Base-by-base conservation (phyloP, 1,140 invertebrate genomes). In the Polyergus mexicanus region DNA sequence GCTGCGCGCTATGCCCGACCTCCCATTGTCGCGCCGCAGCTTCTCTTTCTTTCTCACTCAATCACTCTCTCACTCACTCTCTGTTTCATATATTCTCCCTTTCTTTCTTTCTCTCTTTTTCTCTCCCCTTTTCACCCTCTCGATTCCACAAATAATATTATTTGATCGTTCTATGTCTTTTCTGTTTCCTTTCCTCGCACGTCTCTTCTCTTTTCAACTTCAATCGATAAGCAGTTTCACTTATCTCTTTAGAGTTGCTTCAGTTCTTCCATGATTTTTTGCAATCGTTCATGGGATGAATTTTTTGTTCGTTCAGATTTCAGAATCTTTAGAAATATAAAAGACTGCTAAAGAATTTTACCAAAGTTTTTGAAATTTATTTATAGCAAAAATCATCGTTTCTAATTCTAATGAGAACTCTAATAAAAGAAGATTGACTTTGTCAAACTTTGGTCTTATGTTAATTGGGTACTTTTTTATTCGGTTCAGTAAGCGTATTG, bases 11-110 rank as follows among this genome's bases (percentile, higher is more conserved):
- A 51, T 91, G 92, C 93, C 93, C 93, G 75, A 72, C 92, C 93
- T 93, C 93, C 92, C 92, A 77, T 93, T 89, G 93, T 92, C 92
- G 93, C 93, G 93, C 91, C 88, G 92, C 92, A 89, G 88, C 86
- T 88, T 90, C 60, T 76, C 38, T 84, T 62, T 41, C 77, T 66
- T 56, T 62, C n/a, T n/a, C 41, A 38, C 38, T 32, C 84, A 38
- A n/a, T 28, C 63, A 51, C 13, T 71, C 47, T 41, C 56, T 51
- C 47, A 60, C 35, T 58, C 44, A 13, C n/a, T 35, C 75, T 44
- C 41, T 51, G 4, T 63, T 65, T 44, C 63, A 63, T 16, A 51
- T 10, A 51, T 11, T 76, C 38, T 65, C 54, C 28, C n/a, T 28
- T 54, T 85, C 62, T 69, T 51, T 84, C 54, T 19, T 16, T 84